Base-by-base conservation (phyloP, 92 coral and sea anemone species). In the Parazoanthus swiftii region DNA sequence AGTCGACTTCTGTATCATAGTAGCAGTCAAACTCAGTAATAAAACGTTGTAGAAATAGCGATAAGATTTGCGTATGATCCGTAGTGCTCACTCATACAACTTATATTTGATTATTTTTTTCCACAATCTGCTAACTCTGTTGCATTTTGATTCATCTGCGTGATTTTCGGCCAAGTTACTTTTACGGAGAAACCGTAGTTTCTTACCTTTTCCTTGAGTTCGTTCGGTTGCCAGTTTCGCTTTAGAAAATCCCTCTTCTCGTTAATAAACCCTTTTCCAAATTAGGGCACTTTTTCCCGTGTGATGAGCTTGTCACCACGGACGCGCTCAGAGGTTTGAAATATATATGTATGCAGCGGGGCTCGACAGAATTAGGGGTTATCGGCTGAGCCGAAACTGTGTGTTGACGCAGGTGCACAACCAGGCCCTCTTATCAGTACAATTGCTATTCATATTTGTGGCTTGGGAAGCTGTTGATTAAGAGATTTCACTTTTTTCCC, bases 381-480 rank as follows among this genome's bases (percentile, higher is more conserved):
- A 26, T 79, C 58, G 67, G 23, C n/a, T n/a, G 8, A 5, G 82
- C 23, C 67, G 5, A 29, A 48, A 42, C 37, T 50, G 59, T 54
- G 59, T 63, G 70, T 44, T 50, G 82, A 54, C 37, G 82, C 82
- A 79, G 82, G 82, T 79, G 82, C 39, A 51, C n/a, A 23, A 37
- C 21, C 39, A 46, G 51, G 10, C 9, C 50, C 43, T 79, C 82
- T 79, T 79, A 79, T 79, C 82, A 46, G 36, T 79, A 50, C 14
- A 79, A 51, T 46, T 79, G 82, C 35, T 46, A 79, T 79, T 79
- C 82, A 79, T n/a, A 79, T 79, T 44, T 15, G 82, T 48, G 63
- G 65, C 81, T 26, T 79, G 23, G 37, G 66, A 50, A 79, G 67
- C 82, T 48, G 66, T 54, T 79, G 82, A 51, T 46, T 44, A 79